These are phyloP conservation scores for Lucinisca nassula DNA, from an alignment of 2,888 invertebrate genomes.

Conservation along the genomic window DNA sequence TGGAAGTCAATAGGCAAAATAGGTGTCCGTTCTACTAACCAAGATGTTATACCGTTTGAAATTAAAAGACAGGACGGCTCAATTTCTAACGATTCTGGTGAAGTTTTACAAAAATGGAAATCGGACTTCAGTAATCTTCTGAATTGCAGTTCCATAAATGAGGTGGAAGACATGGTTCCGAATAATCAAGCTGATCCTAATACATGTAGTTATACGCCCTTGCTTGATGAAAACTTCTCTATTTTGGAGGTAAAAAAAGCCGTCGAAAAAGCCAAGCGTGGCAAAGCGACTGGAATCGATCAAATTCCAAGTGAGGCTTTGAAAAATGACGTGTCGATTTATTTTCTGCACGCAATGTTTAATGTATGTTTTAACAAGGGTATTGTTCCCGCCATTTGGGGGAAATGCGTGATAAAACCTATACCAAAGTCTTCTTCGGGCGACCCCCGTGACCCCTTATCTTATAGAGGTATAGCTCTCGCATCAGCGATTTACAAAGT, in stretches of 20 bases:
- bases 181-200: no score
- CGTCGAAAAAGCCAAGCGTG: neutral
- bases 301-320: constrained; percentile 11
- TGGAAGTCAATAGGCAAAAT: constrained; percentile 45
- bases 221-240: neutral
- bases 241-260: neutral
- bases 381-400: constrained; percentile 34
- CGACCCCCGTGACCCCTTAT: constrained; percentile 23
- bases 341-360: neutral
- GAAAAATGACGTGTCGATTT: neutral
- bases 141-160: neutral
- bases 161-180: no score
- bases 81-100: neutral
- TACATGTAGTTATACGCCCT: neutral
- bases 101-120: neutral
- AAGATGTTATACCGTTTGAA: neutral
- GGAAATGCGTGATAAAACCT: constrained; percentile 1
- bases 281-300: constrained; percentile 21
- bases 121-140: neutral
- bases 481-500: constrained; percentile 20
- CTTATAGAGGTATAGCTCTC: no score
- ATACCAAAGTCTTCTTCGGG: constrained; percentile 7
- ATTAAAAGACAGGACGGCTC: neutral
- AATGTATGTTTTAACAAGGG: constrained; percentile 26
- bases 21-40: neutral